These are phyloP conservation scores for Erebia epiphron DNA, from an alignment of 2,888 invertebrate genomes.

Conservation along the genomic window DNA sequence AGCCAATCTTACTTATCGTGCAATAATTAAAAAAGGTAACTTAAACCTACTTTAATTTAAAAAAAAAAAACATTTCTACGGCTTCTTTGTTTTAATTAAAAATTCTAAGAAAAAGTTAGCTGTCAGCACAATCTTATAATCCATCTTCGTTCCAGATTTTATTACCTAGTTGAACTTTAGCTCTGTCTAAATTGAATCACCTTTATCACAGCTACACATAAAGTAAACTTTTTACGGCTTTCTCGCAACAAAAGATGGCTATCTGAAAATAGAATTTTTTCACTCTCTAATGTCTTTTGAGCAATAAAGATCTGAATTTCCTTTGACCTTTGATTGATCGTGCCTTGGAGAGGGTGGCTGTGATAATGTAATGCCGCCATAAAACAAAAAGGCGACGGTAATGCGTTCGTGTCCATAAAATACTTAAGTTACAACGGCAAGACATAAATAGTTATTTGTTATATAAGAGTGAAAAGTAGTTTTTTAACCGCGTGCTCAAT, in stretches of 20 bases:
- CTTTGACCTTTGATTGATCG: conserved; percentile 19
- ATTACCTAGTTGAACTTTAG: conserved; percentile 1
- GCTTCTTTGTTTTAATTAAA: background rate
- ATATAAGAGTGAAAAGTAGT: too few species aligned
- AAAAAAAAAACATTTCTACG: too few species aligned
- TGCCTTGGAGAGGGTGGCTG: background rate
- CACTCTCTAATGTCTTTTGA: conserved; percentile 12
- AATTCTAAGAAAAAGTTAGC: background rate
- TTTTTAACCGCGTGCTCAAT: too few species aligned
- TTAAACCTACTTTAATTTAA: too few species aligned
- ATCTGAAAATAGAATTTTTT: conserved; percentile 17
- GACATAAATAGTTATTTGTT: too few species aligned
- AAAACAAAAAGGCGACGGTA: conserved; percentile 22
- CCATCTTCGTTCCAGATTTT: background rate
- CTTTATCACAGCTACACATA: conserved; percentile 2
- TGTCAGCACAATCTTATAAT: conserved; percentile 3
- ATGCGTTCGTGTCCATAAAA: conserved; percentile 16
- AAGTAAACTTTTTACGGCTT: conserved; percentile 12
- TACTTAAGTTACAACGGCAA: conserved; percentile 10
- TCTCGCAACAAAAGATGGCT: conserved; percentile 4
- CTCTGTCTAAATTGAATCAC: conserved; percentile 14
- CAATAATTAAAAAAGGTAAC: too few species aligned
- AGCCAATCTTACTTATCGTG: too few species aligned
- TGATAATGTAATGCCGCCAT: conserved; percentile 12
- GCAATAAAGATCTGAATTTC: conserved; percentile 19